These are phyloP conservation scores for Hemicrepidius hirtus DNA, from an alignment of 2,888 invertebrate genomes.

Conservation along the genomic window DNA sequence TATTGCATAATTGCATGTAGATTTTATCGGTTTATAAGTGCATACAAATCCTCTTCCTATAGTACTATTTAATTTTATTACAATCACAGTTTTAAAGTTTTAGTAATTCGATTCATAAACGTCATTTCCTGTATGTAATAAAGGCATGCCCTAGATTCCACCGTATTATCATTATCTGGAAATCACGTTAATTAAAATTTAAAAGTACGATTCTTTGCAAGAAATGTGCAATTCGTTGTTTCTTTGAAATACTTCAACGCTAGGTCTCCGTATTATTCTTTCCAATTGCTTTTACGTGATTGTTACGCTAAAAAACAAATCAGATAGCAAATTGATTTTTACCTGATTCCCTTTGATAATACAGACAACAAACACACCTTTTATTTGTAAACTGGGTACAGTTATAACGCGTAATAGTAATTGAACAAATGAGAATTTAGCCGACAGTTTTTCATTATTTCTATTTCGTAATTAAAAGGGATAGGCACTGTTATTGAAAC, in stretches of 20 bases:
- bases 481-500: slow-evolving; percentile 5
- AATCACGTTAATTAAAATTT: background rate
- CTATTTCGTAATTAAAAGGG: slow-evolving; percentile 10
- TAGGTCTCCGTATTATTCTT: slow-evolving; percentile 4
- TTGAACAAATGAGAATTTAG: background rate
- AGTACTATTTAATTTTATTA: no score
- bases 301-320: background rate
- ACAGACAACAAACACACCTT: slow-evolving; percentile 7
- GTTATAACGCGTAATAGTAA: background rate
- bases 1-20: no score
- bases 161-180: no score
- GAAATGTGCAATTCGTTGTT: background rate
- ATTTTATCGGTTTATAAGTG: no score
- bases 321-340: slow-evolving; percentile 14
- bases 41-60: no score
- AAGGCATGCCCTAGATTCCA: no score
- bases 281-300: background rate
- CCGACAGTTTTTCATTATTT: background rate
- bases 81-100: no score
- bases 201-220: background rate
- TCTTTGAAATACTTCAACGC: no score
- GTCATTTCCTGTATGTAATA: no score
- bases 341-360: slow-evolving; percentile 4
- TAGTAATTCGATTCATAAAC: no score
- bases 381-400: slow-evolving; percentile 3